A percentile compares a stretch with the other conserved stretches of the same genome.
These are phyloP conservation scores for Camelus dromedarius DNA, from an alignment of 2,113 vertebrate species.

Conservation along the genomic window DNA sequence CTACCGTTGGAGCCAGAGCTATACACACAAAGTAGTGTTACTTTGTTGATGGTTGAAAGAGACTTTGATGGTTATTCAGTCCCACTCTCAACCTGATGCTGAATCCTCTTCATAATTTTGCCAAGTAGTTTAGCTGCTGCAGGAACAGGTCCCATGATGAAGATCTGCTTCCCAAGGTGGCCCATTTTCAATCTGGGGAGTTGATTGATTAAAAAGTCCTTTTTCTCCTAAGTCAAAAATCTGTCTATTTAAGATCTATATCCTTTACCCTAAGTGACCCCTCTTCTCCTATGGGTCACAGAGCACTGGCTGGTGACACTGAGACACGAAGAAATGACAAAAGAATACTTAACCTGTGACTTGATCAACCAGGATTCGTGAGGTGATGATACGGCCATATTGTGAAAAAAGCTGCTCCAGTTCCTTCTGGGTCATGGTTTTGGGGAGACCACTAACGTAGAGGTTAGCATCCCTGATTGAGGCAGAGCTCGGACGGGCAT, in stretches of 20 bases:
- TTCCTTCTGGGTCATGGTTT: constrained; percentile 99
- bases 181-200: constrained; percentile 50
- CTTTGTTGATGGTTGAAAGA: constrained; percentile 25
- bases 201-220: constrained; percentile 11
- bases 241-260: not conserved
- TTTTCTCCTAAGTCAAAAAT: constrained; percentile 30
- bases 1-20: not conserved
- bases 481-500: constrained; percentile 98
- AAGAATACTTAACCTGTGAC: constrained; percentile 92
- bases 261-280: not conserved
- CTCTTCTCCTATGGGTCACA: not conserved
- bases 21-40: not conserved
- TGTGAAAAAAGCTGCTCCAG: constrained; percentile 99
- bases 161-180: constrained; percentile 33
- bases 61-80: constrained; percentile 56
- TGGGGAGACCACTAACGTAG: constrained; percentile 99
- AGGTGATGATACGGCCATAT: constrained; percentile 99
- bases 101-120: constrained; percentile 11
- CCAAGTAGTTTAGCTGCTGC: constrained; percentile 47
- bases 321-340: constrained; percentile 54
- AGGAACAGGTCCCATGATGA: constrained; percentile 1
- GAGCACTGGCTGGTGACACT: not conserved
- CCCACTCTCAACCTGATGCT: constrained; percentile 22
- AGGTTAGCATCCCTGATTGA: constrained; percentile 99
- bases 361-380: constrained; percentile 99